These are phyloP conservation scores for Hippocampus abdominalis DNA, from an alignment of 2,113 vertebrate genomes.

Conservation along the genomic window DNA sequence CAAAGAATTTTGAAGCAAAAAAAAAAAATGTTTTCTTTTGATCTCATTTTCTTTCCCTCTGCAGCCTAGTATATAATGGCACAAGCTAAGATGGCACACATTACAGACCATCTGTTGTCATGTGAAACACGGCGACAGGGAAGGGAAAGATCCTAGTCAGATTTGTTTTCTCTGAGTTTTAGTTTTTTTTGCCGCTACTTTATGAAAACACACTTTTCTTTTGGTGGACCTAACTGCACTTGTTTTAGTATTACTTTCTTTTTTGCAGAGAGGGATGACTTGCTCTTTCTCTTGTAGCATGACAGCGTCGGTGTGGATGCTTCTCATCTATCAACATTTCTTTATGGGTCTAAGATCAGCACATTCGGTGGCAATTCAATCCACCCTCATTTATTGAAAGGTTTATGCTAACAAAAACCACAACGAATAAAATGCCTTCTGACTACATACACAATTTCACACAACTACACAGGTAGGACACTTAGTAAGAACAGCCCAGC, in stretches of 20 bases:
- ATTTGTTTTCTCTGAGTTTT: conserved; percentile 12
- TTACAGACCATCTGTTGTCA: conserved; percentile 35
- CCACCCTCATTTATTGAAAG: conserved; percentile 24
- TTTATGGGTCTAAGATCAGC: conserved; percentile 19
- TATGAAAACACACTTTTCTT: not conserved
- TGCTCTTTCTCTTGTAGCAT: conserved; percentile 11
- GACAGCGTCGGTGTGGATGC: not conserved
- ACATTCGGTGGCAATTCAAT: conserved; percentile 29
- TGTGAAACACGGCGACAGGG: conserved; percentile 15
- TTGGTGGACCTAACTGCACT: not conserved
- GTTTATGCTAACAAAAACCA: conserved; percentile 42
- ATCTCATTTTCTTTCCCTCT: conserved; percentile 23
- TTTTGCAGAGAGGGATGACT: not conserved
- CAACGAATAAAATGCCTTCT: conserved; percentile 37
- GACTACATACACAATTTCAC: conserved; percentile 16
- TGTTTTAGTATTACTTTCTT: conserved; percentile 15
- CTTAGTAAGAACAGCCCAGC: conserved; percentile 22
- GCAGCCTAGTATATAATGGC: conserved; percentile 11
- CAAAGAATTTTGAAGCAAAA: conserved; percentile 16
- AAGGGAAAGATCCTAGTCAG: conserved; percentile 9
- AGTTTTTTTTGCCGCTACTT: conserved; percentile 17
- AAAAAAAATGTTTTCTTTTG: conserved; percentile 12
- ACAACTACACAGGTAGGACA: not conserved
- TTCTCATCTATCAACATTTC: conserved; percentile 34
- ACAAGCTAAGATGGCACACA: conserved; percentile 16